Evolutionary conservation across 2,888 invertebrate species (phyloP).

Genomic region (Polyommatus iphigenia): DNA sequence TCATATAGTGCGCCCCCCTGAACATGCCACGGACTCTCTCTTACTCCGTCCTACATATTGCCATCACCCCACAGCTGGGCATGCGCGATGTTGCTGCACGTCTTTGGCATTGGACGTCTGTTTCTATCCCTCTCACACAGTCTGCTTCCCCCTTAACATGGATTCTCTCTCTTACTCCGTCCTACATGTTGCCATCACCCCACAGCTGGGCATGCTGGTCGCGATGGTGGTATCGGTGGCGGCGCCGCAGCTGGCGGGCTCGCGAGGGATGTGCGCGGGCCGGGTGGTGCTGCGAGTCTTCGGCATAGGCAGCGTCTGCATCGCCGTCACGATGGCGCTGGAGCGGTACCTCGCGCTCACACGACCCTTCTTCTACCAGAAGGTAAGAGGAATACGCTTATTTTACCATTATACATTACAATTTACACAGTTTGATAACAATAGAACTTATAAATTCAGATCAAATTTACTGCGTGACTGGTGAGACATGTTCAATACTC

Average conservation of each 20-base stretch:
- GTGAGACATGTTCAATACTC: no score
- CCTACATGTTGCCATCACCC: background rate
- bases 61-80: slow-evolving; percentile 77
- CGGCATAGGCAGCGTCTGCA: slow-evolving; percentile 92
- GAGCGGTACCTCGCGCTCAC: slow-evolving; percentile 93
- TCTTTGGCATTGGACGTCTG: slow-evolving; percentile 93
- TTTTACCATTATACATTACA: background rate
- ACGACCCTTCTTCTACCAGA: slow-evolving; percentile 92
- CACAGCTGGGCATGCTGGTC: slow-evolving; percentile 86
- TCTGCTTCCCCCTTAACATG: no score
- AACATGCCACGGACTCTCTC: no score
- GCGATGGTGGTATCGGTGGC: slow-evolving; percentile 81
- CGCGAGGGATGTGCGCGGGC: slow-evolving; percentile 81
- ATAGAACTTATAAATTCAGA: no score
- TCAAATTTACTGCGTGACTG: no score
- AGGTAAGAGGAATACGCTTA: slow-evolving; percentile 76
- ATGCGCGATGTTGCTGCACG: slow-evolving; percentile 88
- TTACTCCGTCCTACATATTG: no score
- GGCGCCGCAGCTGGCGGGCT: slow-evolving; percentile 58
- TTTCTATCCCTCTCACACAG: no score
- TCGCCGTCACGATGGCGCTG: slow-evolving; percentile 93
- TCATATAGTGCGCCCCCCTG: no score
- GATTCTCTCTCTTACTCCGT: no score
- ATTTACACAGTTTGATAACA: no score
- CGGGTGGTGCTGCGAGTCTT: slow-evolving; percentile 89